Base-by-base conservation (phyloP, 2,113 vertebrate genomes). In the Heterochromis multidens region DNA sequence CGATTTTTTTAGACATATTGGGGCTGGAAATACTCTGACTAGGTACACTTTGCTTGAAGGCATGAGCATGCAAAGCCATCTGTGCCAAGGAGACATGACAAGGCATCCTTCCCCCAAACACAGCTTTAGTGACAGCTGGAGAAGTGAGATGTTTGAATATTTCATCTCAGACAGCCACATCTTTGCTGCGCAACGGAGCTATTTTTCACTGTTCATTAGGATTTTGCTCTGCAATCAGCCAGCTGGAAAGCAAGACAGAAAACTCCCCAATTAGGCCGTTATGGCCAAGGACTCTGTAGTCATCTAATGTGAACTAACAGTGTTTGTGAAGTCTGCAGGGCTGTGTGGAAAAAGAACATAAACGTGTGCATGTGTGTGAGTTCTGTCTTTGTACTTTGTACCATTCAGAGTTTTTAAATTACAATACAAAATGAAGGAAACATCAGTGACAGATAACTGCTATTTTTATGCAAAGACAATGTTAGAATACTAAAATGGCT, bases 71-170 rank as follows among this genome's bases (percentile, higher is more conserved):
- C 78, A 29, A 56, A 74, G 83, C 87, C 87, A 85, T 95, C 93
- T 91, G 92, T 87, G 87, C 62, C 90, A 59, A 85, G 81, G 77
- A 88, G 79, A 92, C 82, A 72, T 78, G 87, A 90, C 86, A 58
- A 92, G 88, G 70, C 78, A 78, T 86, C 74, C 11, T 27, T 85
- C 84, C 86, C 80, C 58, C 27, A 78, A 54, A 83, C 81, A 12
- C 86, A 86, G 91, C 91, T 82, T 82, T 46, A 56, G 81, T 92
- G 92, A 92, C 94, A 94, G 94, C 92, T 93, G 94, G 86, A 90
- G 89, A 77, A 90, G 90, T 81, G 87, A 92, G 84, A 91, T 87
- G 86, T 88, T 94, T 90, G 70, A 87, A 94, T 94, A 92, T 95
- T 93, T 95, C 90, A 95, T 92, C 85, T 87, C 82, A 85, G 87